phyloP scores from a whole-genome alignment of 2,888 invertebrate genomes.

The Pyrochroa serraticornis region DNA sequence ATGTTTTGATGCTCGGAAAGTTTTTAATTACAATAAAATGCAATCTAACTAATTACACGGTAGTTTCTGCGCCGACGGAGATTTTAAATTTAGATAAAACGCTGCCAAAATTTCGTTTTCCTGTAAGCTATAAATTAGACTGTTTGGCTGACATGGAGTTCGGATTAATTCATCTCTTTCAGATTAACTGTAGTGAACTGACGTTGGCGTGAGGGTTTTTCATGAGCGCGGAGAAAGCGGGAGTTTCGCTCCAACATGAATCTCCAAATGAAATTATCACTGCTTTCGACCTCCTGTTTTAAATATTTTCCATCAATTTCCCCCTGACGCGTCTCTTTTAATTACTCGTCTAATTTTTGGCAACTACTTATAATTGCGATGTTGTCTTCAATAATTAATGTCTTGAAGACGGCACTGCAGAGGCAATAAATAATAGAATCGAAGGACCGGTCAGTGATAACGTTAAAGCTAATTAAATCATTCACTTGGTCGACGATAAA shows the following conservation, averaged over 20 bases:
- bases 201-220: slow-evolving; percentile 51
- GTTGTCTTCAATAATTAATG: neutral
- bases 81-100: slow-evolving; percentile 61
- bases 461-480: slow-evolving; percentile 35
- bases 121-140: slow-evolving; percentile 56
- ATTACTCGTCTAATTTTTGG: neutral
- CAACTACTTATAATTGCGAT: neutral
- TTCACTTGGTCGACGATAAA: slow-evolving; percentile 30
- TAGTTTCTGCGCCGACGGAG: slow-evolving; percentile 53
- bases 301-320: slow-evolving; percentile 6
- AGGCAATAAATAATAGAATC: slow-evolving; percentile 4
- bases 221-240: slow-evolving; percentile 26
- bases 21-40: slow-evolving; percentile 58
- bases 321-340: neutral
- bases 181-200: slow-evolving; percentile 57
- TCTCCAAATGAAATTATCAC: slow-evolving; percentile 41
- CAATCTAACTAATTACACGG: slow-evolving; percentile 57
- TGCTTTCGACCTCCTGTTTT: slow-evolving; percentile 8
- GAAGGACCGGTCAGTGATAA: slow-evolving; percentile 18
- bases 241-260: slow-evolving; percentile 30
- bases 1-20: slow-evolving; percentile 47
- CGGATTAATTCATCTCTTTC: slow-evolving; percentile 61
- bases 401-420: neutral
- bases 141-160: slow-evolving; percentile 57
- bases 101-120: slow-evolving; percentile 59